Conservation (phyloP, 2,888 invertebrate species). For the Xanthia togata region DNA sequence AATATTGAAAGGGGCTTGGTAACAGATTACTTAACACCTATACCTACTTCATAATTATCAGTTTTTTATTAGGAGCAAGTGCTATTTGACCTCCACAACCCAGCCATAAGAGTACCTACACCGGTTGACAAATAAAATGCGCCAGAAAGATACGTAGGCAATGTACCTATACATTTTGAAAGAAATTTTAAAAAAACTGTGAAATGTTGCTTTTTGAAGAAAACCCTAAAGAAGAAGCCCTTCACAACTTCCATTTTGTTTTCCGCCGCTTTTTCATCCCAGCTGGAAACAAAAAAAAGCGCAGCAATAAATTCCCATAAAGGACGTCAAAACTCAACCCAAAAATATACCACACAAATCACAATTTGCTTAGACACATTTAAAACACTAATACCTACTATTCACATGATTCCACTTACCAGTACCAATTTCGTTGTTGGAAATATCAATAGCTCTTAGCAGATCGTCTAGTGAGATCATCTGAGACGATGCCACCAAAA, state of each 20-base stretch:
- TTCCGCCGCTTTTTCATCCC: neutral
- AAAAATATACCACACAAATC: neutral
- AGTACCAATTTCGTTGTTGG: conserved; percentile 43
- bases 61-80: neutral
- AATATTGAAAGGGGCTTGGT: no score
- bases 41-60: no score
- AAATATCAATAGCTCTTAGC: conserved; percentile 30
- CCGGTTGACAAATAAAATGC: neutral
- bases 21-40: no score
- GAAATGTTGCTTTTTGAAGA: neutral
- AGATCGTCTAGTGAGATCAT: conserved; percentile 35
- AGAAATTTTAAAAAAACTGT: no score
- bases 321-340: no score
- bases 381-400: neutral
- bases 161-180: no score
- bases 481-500: conserved; percentile 35
- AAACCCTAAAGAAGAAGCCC: neutral
- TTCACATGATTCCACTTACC: conserved; percentile 13
- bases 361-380: neutral
- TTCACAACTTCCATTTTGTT: no score
- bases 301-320: neutral
- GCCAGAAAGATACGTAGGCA: no score
- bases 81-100: conserved; percentile 23
- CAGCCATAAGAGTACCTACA: neutral
- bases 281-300: neutral